These are phyloP conservation scores for Catagonus wagneri DNA, from an alignment of 2,113 vertebrate species.

Conservation along the genomic window DNA sequence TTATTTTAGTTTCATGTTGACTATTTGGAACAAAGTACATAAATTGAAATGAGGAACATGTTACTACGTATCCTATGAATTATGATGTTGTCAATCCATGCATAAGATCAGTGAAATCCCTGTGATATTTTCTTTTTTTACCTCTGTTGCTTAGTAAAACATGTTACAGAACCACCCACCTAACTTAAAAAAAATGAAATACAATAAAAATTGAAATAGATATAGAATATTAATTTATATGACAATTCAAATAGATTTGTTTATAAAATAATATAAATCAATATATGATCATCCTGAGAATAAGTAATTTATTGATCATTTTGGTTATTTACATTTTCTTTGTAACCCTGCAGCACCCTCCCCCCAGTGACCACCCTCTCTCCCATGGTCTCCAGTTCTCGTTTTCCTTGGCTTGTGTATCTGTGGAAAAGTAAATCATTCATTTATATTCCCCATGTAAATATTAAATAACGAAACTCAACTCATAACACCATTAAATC, in stretches of 20 bases:
- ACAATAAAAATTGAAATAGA: constrained; percentile 16
- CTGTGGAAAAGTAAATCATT: neutral
- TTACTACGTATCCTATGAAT: neutral
- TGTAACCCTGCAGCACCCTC: neutral
- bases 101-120: neutral
- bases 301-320: neutral
- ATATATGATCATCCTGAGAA: neutral
- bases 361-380: neutral
- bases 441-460: neutral
- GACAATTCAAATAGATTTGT: neutral
- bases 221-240: neutral
- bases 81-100: neutral
- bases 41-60: neutral
- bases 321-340: neutral
- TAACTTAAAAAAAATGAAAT: neutral
- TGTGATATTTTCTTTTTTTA: neutral
- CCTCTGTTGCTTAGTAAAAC: neutral
- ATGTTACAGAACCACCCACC: neutral
- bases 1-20: neutral
- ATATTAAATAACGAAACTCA: neutral
- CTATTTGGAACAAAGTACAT: neutral
- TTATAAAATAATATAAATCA: neutral
- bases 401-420: neutral
- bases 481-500: neutral
- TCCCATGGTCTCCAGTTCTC: neutral